A percentile compares a stretch with the other conserved stretches of the same genome.
These are phyloP conservation scores for Centropus unirufus DNA, from an alignment of 2,113 vertebrate species.

Conservation along the genomic window DNA sequence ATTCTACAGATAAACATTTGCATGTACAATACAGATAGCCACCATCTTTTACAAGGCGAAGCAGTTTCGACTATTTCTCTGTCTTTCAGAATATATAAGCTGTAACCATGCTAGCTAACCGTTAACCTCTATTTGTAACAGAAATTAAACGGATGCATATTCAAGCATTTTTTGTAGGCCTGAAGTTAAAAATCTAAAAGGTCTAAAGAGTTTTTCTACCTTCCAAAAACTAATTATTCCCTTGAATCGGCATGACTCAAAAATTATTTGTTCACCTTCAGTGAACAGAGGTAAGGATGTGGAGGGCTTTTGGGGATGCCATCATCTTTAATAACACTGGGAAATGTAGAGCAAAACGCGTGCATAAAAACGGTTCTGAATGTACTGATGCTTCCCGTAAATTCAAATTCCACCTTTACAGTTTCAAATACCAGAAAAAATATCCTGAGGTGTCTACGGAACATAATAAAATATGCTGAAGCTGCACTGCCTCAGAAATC, in stretches of 20 bases:
- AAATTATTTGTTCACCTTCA: neutral
- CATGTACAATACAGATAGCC: neutral
- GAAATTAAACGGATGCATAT: neutral
- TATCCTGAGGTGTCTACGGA: neutral
- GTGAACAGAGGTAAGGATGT: neutral
- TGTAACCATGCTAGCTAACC: neutral
- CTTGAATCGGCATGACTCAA: neutral
- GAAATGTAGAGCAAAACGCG: neutral
- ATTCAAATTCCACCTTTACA: neutral
- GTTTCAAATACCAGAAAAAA: neutral
- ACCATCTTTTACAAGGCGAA: neutral
- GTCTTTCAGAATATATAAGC: neutral
- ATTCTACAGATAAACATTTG: neutral
- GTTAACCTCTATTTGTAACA: neutral
- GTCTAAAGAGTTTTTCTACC: neutral
- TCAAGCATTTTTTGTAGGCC: neutral
- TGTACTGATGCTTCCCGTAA: neutral
- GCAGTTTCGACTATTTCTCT: neutral
- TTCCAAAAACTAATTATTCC: neutral
- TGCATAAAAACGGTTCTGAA: neutral
- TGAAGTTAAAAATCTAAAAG: neutral
- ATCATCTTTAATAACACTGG: neutral
- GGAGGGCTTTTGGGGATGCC: neutral
- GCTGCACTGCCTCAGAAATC: neutral
- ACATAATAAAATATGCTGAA: neutral